Percentiles rank a stretch among this genome's conserved stretches.
Conservation (phyloP, 2,797 vertebrate genomes). For the Myripristis jacobus region DNA sequence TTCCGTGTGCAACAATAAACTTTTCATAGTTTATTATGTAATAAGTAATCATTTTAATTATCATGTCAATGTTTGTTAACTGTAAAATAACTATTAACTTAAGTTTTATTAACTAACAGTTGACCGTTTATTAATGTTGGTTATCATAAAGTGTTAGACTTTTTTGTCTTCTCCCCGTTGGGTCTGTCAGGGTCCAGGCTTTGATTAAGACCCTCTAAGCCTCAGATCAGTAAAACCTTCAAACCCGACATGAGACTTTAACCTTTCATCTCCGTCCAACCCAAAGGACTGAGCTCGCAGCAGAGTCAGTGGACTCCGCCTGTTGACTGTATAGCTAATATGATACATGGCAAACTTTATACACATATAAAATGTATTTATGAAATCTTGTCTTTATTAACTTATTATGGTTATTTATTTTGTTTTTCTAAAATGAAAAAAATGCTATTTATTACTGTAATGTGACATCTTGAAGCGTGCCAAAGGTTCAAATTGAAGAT, state of each 20-base stretch:
- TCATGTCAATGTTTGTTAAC: too few species aligned
- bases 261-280: conserved; percentile 14
- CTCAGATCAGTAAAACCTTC: conserved; percentile 16
- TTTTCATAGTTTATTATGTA: too few species aligned
- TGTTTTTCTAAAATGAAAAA: conserved; percentile 81
- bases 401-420: conserved; percentile 96
- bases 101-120: too few species aligned
- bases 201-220: conserved; percentile 16
- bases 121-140: too few species aligned
- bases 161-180: conserved; percentile 7
- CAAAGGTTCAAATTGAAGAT: conserved; percentile 73
- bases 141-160: too few species aligned
- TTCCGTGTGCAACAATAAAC: too few species aligned
- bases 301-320: conserved; percentile 13
- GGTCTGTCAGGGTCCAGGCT: neutral
- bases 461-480: conserved; percentile 82
- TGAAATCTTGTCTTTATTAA: conserved; percentile 87
- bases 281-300: conserved; percentile 10
- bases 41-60: too few species aligned
- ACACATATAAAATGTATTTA: conserved; percentile 87
- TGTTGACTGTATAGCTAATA: conserved; percentile 33
- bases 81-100: too few species aligned
- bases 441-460: conserved; percentile 85
- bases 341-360: conserved; percentile 29
- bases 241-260: conserved; percentile 27